Base-by-base conservation (phyloP, 2,113 vertebrate species). In the Glaucomys volans region DNA sequence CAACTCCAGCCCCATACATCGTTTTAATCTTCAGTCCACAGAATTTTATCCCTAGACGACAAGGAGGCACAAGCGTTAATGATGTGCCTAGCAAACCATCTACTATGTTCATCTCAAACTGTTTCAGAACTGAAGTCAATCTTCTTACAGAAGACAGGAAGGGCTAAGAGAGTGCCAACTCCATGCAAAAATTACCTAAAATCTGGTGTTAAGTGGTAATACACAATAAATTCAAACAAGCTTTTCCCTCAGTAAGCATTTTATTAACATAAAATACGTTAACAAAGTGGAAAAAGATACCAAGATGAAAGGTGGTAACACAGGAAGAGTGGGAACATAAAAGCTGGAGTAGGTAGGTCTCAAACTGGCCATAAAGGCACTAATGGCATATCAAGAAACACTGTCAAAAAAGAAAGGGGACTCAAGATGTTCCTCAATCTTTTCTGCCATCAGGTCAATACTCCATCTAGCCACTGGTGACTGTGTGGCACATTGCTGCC, bases 191-290 rank as follows among this genome's bases (percentile, higher is more conserved):
- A 57, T 35, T 83, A 59, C 40, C 47, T 94, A 77, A 14, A 77
- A 66, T 40, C 14, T 88, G 30, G 20, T 72, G 28, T 69, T 77
- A 89, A 93, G 57, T 75, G 75, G 80, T n/a, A 85, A 92, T 62
- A 86, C 79, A 89, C 90, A 97, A 97, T 71, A 94, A 97, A 98
- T 50, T 66, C 96, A 92, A 95, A 92, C 89, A 89, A 97, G 44
- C 35, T 74, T 97, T 97, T 96, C 95, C 96, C 96, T 96, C 87
- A 76, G 77, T 91, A 96, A 96, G 83, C 92, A 96, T 95, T 98
- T 98, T 98, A 97, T 97, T 95, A 95, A 93, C 95, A 81, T 95
- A 86, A 97, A 94, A 83, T 77, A 85, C 88, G 64, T 97, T 93
- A 97, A 98, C 97, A 97, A 96, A 91, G 37, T 89, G 76, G 87